Evolutionary conservation across 2,113 vertebrate genomes (phyloP).

Genomic region (Aldabrachelys gigantea): DNA sequence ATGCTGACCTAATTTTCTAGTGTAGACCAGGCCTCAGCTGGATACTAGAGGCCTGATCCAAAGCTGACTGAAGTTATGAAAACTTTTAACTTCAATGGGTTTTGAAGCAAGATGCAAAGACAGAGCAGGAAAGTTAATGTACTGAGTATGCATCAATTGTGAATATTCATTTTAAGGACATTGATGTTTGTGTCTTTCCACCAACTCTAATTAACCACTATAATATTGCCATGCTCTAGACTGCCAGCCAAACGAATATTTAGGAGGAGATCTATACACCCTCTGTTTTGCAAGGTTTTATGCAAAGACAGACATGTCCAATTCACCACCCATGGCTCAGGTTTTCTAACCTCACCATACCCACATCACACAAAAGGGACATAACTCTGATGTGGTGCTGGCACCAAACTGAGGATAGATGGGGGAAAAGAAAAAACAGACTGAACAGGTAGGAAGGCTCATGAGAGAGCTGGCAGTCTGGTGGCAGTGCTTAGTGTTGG

Average conservation of each 20-base stretch:
- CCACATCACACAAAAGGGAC: neutral
- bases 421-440: neutral
- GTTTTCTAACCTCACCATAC: neutral
- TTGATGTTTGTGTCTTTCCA: neutral
- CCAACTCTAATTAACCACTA: conserved; percentile 4
- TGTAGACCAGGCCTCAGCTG: neutral
- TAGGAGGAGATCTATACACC: neutral
- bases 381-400: neutral
- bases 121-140: neutral
- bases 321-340: neutral
- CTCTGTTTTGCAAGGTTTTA: neutral
- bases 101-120: conserved; percentile 27
- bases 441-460: neutral
- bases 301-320: neutral
- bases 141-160: neutral
- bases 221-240: neutral
- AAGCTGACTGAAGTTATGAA: neutral
- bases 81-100: neutral
- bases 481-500: conserved; percentile 15
- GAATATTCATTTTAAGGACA: conserved; percentile 28
- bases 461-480: neutral
- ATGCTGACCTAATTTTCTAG: neutral
- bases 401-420: neutral
- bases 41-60: neutral
- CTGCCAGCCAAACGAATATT: neutral